phyloP scores from a whole-genome alignment of 2,113 vertebrate genomes.

The Arizona elegans region DNA sequence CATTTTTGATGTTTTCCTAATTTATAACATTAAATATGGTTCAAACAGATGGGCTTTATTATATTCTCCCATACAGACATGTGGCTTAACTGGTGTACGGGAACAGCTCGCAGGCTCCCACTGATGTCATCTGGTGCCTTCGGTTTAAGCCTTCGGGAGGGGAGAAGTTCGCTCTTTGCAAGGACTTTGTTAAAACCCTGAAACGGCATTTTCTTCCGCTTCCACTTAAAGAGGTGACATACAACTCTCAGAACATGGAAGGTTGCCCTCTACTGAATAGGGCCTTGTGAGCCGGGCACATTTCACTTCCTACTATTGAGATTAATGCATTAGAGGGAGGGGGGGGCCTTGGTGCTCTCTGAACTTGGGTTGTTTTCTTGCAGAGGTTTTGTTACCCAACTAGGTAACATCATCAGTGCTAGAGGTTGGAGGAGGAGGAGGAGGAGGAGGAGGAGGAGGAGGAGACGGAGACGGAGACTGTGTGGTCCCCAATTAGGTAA shows the following conservation, averaged over 20 bases:
- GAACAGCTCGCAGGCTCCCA: slow-evolving; percentile 54
- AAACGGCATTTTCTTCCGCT: background rate
- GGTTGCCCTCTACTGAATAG: background rate
- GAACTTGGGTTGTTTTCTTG: no score
- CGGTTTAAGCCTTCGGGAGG: slow-evolving; percentile 23
- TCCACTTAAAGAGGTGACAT: background rate
- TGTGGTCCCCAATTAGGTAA: no score
- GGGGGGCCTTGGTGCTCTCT: no score
- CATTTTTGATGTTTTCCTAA: slow-evolving; percentile 74
- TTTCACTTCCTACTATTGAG: background rate
- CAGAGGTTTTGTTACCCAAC: no score
- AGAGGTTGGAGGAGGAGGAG: no score
- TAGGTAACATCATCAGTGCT: no score
- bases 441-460: no score
- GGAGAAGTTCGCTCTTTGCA: slow-evolving; percentile 32
- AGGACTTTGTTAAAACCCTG: background rate
- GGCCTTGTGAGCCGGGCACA: background rate
- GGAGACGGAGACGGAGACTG: no score
- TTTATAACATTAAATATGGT: slow-evolving; percentile 77
- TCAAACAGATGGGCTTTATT: slow-evolving; percentile 78
- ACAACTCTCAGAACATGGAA: background rate
- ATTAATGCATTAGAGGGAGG: background rate
- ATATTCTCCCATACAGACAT: slow-evolving; percentile 74
- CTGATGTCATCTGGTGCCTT: slow-evolving; percentile 47
- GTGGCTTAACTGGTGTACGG: slow-evolving; percentile 68